Evolutionary conservation across 2,888 invertebrate genomes (phyloP), one percentile per base, ranked within the genome.

Genomic region (Hirtodrosophila histrioides): DNA sequence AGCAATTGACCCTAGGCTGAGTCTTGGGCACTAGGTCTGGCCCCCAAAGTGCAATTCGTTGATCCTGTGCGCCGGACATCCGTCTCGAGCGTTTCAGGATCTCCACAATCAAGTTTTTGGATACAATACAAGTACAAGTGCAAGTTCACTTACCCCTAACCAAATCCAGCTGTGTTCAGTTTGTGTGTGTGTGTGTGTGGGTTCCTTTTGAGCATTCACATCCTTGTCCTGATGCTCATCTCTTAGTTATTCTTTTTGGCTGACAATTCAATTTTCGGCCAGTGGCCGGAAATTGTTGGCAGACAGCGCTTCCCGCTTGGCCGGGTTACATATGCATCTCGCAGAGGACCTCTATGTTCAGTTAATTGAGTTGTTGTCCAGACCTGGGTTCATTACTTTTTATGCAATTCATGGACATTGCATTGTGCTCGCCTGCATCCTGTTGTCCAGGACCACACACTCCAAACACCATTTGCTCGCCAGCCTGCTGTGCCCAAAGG

Each of bases 371-470:
- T 64, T 87, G 87, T 74, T 40, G 31, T 27, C 57, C 37, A 40
- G 66, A 45, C 63, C 61, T 46, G 66, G 69, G 64, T 70, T 75
- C 78, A 66, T 83, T 81, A 75, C 75, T 60, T 72, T 80, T 84
- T 87, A 86, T 84, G 88, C 88, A 86, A 84, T 86, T 88, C 84
- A 84, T 83, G 69, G 61, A 49, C 68, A 41, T 50, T 64, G 69
- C 83, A 77, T 83, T 86, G 86, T 82, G 7, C 67, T 65, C 62
- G 41, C 24, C 58, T 44, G 79, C 77, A 79, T 87, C 83, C 88
- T 84, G 86, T 79, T 79, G 79, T 67, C 72, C 61, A 55, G 82
- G 82, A 86, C 82, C 82, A 82, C 82, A 82, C 82, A 86, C 81
- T 83, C 58, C 77, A 54, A 62, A 65, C 55, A 24, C 45, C 51